These are phyloP conservation scores for Agrotis clavis DNA, from an alignment of 2,888 invertebrate species.

Conservation along the genomic window DNA sequence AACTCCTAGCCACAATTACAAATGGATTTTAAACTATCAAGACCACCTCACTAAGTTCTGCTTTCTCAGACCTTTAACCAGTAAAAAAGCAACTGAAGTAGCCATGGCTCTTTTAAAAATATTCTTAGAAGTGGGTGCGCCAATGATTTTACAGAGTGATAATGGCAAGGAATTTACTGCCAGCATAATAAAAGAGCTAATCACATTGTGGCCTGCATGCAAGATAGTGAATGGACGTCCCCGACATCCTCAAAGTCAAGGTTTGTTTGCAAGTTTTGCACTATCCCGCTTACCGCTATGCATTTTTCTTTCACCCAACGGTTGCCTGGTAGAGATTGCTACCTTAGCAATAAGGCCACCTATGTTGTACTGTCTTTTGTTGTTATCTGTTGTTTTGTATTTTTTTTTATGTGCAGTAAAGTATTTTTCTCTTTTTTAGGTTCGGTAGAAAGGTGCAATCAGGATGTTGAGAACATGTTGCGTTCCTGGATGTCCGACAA, in stretches of 20 bases:
- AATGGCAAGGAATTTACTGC: constrained; percentile 57
- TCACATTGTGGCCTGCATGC: constrained; percentile 58
- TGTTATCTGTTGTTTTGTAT: constrained; percentile 40
- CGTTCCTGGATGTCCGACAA: constrained; percentile 67
- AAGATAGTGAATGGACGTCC: constrained; percentile 53
- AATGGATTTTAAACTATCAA: constrained; percentile 74
- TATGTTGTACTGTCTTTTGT: constrained; percentile 43
- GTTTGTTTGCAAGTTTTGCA: constrained; percentile 29
- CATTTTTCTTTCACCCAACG: constrained; percentile 32
- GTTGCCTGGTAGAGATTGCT: constrained; percentile 37
- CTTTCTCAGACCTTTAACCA: constrained; percentile 67
- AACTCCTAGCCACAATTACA: constrained; percentile 70
- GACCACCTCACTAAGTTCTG: constrained; percentile 74
- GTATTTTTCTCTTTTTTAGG: constrained; percentile 31
- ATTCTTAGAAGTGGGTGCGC: constrained; percentile 56
- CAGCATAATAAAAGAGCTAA: constrained; percentile 60
- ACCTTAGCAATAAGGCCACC: constrained; percentile 43
- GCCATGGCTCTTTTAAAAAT: constrained; percentile 64
- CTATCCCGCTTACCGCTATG: constrained; percentile 46
- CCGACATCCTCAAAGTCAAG: constrained; percentile 51
- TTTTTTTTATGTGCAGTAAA: neutral
- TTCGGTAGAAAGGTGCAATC: constrained; percentile 51
- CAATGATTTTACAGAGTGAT: constrained; percentile 57
- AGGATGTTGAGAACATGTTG: constrained; percentile 71
- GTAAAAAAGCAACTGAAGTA: constrained; percentile 64